A percentile compares a stretch with the other conserved stretches of the same genome.
Evolutionary conservation across 2,888 invertebrate species (phyloP).

Genomic region (Oligia fasciuncula): DNA sequence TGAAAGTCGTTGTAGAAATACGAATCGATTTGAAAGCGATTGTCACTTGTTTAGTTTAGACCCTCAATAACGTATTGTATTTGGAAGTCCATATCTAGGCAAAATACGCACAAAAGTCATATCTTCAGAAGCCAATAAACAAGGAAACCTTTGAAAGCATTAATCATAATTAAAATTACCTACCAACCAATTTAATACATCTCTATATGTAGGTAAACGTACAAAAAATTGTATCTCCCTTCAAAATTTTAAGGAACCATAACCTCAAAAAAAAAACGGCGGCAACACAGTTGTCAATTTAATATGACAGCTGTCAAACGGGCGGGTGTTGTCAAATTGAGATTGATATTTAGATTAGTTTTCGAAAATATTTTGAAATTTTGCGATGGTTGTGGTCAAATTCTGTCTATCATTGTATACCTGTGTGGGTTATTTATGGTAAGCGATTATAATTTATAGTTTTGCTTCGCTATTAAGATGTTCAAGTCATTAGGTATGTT

Average conservation of each 20-base stretch:
- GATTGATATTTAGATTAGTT: constrained; percentile 73
- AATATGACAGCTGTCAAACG: constrained; percentile 87
- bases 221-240: not conserved
- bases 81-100: not conserved
- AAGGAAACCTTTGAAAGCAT: not conserved
- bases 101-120: not conserved
- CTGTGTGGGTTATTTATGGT: constrained; percentile 41
- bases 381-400: constrained; percentile 60
- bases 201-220: not conserved
- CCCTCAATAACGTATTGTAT: too few species aligned
- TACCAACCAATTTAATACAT: constrained; percentile 11
- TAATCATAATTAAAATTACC: constrained; percentile 10
- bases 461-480: constrained; percentile 1
- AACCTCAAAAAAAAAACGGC: constrained; percentile 69
- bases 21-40: not conserved
- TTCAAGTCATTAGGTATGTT: not conserved
- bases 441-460: not conserved
- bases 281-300: constrained; percentile 82
- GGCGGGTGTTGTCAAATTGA: constrained; percentile 81
- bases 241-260: constrained; percentile 12
- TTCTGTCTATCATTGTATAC: constrained; percentile 66
- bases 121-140: not conserved
- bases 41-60: not conserved
- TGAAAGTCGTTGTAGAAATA: not conserved
- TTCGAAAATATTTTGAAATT: constrained; percentile 76